phyloP scores from a whole-genome alignment of 2,888 invertebrate species.

The Pharmacophagus antenor region DNA sequence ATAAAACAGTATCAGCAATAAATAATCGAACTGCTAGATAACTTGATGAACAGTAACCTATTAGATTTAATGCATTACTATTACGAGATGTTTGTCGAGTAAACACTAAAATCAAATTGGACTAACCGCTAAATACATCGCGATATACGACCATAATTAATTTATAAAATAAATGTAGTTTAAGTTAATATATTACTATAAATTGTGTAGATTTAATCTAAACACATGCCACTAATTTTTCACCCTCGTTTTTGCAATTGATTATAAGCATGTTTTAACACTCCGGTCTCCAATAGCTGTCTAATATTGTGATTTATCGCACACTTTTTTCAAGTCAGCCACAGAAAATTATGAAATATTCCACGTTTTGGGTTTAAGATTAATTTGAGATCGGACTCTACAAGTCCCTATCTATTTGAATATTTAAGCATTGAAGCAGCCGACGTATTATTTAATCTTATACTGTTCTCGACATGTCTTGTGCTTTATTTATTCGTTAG shows the following conservation, averaged over 20 bases:
- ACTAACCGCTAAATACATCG: too few relatives aligned
- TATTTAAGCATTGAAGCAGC: slow-evolving; percentile 10
- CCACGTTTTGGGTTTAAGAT: slow-evolving; percentile 33
- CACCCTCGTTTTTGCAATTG: slow-evolving; percentile 43
- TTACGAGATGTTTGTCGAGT: too few relatives aligned
- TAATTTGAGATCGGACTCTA: slow-evolving; percentile 30
- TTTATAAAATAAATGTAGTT: not conserved
- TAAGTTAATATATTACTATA: not conserved
- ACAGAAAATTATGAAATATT: slow-evolving; percentile 36
- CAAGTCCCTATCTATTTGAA: slow-evolving; percentile 14
- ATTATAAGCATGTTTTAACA: slow-evolving; percentile 51
- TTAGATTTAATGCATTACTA: too few relatives aligned
- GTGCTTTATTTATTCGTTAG: slow-evolving; percentile 5
- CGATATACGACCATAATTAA: too few relatives aligned
- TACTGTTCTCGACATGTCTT: slow-evolving; percentile 2
- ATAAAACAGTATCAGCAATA: too few relatives aligned
- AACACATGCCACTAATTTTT: slow-evolving; percentile 29
- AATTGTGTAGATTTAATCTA: slow-evolving; percentile 33
- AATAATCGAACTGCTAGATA: too few relatives aligned
- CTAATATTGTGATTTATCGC: slow-evolving; percentile 66
- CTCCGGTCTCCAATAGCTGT: slow-evolving; percentile 54
- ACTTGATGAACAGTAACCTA: too few relatives aligned
- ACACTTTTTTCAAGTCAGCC: slow-evolving; percentile 49
- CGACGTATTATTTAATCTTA: slow-evolving; percentile 7
- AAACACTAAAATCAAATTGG: too few relatives aligned